phyloP scores from a whole-genome alignment of 2,888 invertebrate genomes.

The Heliconius erato region DNA sequence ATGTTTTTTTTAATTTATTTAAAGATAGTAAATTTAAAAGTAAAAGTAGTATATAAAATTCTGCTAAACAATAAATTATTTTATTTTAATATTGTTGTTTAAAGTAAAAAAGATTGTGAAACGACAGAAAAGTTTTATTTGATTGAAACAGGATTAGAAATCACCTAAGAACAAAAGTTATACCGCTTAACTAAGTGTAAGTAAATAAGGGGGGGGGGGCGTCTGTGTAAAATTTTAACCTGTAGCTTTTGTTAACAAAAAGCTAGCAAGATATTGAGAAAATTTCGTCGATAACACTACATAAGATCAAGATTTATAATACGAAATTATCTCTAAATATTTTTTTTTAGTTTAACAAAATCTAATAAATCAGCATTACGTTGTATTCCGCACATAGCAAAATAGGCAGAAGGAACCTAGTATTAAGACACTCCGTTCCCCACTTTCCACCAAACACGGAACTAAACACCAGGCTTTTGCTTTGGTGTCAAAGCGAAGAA shows the following conservation, averaged over 20 bases:
- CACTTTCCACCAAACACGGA: no score
- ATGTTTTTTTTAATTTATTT: not conserved
- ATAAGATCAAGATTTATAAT: not conserved
- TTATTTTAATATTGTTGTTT: not conserved
- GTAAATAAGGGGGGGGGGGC: not conserved
- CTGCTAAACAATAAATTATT: not conserved
- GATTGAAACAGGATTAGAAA: not conserved
- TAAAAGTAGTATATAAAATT: not conserved
- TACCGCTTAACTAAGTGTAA: not conserved
- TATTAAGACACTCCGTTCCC: no score
- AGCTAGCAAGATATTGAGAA: no score
- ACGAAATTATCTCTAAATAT: not conserved
- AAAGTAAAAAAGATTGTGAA: no score
- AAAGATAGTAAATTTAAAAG: not conserved
- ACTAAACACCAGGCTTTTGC: no score
- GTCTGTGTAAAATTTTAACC: not conserved
- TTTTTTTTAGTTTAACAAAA: not conserved
- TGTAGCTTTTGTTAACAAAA: not conserved
- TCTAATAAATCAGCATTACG: no score
- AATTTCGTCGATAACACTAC: no score
- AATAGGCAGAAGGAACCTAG: no score
- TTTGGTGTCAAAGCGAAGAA: no score
- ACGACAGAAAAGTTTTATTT: no score
- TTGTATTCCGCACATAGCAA: no score
- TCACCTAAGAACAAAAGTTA: not conserved